Conservation (phyloP, 2,797 vertebrate species). For the Anableps anableps region DNA sequence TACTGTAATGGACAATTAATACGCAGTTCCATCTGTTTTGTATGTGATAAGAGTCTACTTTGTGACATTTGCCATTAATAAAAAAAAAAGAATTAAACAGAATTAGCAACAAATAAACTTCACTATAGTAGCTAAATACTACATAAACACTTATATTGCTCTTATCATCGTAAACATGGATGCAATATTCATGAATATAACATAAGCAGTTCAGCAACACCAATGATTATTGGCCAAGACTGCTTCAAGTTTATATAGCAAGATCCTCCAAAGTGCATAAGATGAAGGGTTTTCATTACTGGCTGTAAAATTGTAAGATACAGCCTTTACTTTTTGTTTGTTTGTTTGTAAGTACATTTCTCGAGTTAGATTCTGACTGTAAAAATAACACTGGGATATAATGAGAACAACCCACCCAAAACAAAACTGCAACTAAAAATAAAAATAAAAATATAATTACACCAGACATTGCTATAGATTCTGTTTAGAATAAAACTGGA, state of each 20-base stretch:
- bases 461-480: too few species aligned
- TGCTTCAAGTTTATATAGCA: background rate
- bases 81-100: background rate
- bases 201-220: background rate
- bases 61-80: background rate
- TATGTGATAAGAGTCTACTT: background rate
- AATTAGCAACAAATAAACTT: background rate
- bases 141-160: background rate
- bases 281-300: background rate
- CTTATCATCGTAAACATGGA: background rate
- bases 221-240: background rate
- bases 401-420: background rate
- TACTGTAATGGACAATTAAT: background rate
- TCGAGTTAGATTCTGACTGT: background rate
- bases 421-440: background rate
- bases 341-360: background rate
- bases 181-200: background rate
- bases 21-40: background rate
- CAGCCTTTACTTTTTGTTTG: background rate
- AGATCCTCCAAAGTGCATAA: background rate
- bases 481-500: too few species aligned
- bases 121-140: background rate
- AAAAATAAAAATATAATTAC: too few species aligned
- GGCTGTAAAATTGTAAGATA: background rate
- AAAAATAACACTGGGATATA: too few species aligned